Evolutionary conservation across 2,888 invertebrate species (phyloP), one percentile per base, ranked within the genome.

Genomic region (Dermolepida albohirtum): DNA sequence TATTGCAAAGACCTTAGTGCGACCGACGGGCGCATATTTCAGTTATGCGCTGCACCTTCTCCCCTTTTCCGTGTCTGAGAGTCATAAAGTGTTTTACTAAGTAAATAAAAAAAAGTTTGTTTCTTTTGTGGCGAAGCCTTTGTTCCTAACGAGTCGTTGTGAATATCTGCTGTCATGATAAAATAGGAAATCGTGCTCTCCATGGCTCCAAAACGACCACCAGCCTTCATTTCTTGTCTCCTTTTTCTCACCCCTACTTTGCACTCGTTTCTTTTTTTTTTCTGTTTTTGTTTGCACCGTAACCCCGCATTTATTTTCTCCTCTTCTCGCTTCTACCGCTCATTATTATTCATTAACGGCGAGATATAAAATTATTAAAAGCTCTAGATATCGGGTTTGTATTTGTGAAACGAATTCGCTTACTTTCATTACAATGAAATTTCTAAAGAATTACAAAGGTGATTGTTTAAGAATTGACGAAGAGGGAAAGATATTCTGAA

Each of bases 261-360:
- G 6, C n/a, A 16, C 6, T 43, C 12, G 22, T 29, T 43, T 12
- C 41, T 16, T 29, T 59, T 59, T n/a, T 12, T 59, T 11, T 59
- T 47, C 47, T 34, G 44, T 44, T 47, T 40, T 34, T 14, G 12
- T 57, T 57, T 57, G 34, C 14, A 14, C 47, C 16, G 16, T 47
- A 39, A 62, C 17, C 29, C 8, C 47, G 47, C 34, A 34, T 44
- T 11, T 22, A 17, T 59, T 47, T 47, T 11, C 29, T 47, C 59
- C 44, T 29, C 29, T 34, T 10, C 1, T 17, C 29, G 14, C 11
- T 16, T 12, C 11, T 22, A 49, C 49, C 11, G 11, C 47, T 62
- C 59, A 62, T 62, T 47, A 62, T 62, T 62, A 62, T 62, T 62
- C 59, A 62, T 62, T 62, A 62, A 47, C 47, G 12, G 47, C 5